These are phyloP conservation scores for Psylliodes chrysocephalus DNA, from an alignment of 2,888 invertebrate species.

Conservation along the genomic window DNA sequence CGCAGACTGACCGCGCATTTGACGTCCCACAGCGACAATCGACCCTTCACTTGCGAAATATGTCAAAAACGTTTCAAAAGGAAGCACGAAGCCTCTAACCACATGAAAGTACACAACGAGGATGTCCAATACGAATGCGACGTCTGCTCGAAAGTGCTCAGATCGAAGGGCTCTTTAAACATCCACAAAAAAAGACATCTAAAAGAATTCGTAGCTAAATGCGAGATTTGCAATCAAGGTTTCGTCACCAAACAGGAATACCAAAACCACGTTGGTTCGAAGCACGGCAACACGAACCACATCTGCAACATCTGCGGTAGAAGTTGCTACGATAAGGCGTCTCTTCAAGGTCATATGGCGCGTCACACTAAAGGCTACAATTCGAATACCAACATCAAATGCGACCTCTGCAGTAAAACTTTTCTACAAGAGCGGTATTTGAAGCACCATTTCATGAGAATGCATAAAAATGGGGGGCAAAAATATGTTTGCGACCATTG, in stretches of 20 bases:
- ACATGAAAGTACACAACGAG: constrained; percentile 41
- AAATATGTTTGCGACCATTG: constrained; percentile 55
- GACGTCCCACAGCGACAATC: constrained; percentile 16
- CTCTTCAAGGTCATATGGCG: constrained; percentile 49
- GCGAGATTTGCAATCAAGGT: constrained; percentile 55
- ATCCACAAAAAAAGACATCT: constrained; percentile 68
- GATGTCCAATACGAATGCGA: constrained; percentile 60
- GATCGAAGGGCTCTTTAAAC: constrained; percentile 57
- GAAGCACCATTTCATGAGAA: constrained; percentile 50
- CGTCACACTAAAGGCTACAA: constrained; percentile 45
- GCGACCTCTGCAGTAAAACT: constrained; percentile 53
- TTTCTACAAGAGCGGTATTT: constrained; percentile 53
- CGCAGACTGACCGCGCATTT: constrained; percentile 39
- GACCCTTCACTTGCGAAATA: constrained; percentile 54
- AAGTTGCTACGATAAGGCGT: constrained; percentile 47
- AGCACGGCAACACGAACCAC: constrained; percentile 47
- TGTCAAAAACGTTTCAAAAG: constrained; percentile 46
- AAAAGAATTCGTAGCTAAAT: constrained; percentile 65
- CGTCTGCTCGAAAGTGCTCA: constrained; percentile 68
- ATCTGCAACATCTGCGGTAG: constrained; percentile 51
- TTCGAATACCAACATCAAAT: constrained; percentile 56
- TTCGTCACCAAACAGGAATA: constrained; percentile 56
- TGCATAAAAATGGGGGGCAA: constrained; percentile 54
- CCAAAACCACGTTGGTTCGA: constrained; percentile 50
- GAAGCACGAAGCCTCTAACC: constrained; percentile 40